These are phyloP conservation scores for Leptopterna dolabrata DNA, from an alignment of 2,888 invertebrate genomes.

Conservation along the genomic window DNA sequence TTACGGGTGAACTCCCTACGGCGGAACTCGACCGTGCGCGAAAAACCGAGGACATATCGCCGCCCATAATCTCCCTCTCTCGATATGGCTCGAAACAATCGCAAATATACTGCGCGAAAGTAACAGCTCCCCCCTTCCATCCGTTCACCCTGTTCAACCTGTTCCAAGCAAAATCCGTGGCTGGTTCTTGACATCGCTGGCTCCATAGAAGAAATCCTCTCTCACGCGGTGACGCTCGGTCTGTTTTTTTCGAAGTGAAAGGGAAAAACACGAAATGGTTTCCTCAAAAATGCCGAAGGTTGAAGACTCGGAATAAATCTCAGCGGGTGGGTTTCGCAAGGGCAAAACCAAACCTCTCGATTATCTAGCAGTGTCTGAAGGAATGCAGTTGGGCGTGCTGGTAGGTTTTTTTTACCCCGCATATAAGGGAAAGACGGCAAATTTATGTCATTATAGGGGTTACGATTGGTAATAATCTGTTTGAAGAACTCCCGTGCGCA, in stretches of 20 bases:
- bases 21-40: background rate
- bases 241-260: slow-evolving; percentile 23
- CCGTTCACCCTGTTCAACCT: background rate
- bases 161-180: background rate
- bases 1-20: background rate
- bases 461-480: background rate
- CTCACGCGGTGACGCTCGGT: slow-evolving; percentile 6
- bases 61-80: slow-evolving; percentile 22
- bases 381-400: background rate
- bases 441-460: background rate
- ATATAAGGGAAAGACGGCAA: background rate
- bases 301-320: slow-evolving; percentile 26
- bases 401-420: background rate
- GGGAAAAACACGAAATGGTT: slow-evolving; percentile 32
- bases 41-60: slow-evolving; percentile 15
- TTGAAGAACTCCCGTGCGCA: background rate
- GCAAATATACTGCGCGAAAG: background rate
- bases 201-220: background rate
- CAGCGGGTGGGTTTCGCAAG: background rate
- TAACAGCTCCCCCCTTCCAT: background rate
- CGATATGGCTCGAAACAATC: slow-evolving; percentile 29
- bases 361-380: background rate
- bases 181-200: slow-evolving; percentile 2
- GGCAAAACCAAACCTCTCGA: background rate
- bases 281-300: slow-evolving; percentile 28